phyloP scores from a whole-genome alignment of 2,888 invertebrate genomes.

The Chrysodeixis includens region DNA sequence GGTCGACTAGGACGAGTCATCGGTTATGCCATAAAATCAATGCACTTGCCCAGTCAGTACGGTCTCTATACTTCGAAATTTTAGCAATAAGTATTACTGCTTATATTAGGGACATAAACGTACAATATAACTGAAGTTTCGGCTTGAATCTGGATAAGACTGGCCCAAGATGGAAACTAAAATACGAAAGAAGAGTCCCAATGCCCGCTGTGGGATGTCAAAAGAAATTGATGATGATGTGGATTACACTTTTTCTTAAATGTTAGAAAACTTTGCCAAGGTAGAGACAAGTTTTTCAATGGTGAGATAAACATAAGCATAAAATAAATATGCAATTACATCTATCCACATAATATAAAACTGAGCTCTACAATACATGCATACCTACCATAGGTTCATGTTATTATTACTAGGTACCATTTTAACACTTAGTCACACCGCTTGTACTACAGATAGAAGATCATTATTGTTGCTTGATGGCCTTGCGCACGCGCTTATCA shows the following conservation, averaged over 20 bases:
- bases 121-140: too few relatives aligned
- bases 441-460: constrained; percentile 30
- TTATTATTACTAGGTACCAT: neutral
- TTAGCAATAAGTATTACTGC: too few relatives aligned
- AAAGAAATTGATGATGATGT: too few relatives aligned
- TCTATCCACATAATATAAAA: neutral
- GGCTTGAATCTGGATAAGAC: too few relatives aligned
- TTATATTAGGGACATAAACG: too few relatives aligned
- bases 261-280: too few relatives aligned
- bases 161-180: too few relatives aligned
- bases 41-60: neutral
- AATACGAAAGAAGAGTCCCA: too few relatives aligned
- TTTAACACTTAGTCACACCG: constrained; percentile 42
- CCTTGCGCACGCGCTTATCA: constrained; percentile 52
- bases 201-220: too few relatives aligned
- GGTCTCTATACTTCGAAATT: too few relatives aligned
- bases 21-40: neutral
- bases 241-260: too few relatives aligned
- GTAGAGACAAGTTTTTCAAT: too few relatives aligned
- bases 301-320: neutral
- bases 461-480: constrained; percentile 35
- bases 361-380: constrained; percentile 12
- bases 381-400: constrained; percentile 5
- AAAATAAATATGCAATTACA: neutral
- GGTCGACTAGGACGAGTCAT: neutral